Evolutionary conservation across 2,113 vertebrate species (phyloP).

Genomic region (Phalacrocorax aristotelis): DNA sequence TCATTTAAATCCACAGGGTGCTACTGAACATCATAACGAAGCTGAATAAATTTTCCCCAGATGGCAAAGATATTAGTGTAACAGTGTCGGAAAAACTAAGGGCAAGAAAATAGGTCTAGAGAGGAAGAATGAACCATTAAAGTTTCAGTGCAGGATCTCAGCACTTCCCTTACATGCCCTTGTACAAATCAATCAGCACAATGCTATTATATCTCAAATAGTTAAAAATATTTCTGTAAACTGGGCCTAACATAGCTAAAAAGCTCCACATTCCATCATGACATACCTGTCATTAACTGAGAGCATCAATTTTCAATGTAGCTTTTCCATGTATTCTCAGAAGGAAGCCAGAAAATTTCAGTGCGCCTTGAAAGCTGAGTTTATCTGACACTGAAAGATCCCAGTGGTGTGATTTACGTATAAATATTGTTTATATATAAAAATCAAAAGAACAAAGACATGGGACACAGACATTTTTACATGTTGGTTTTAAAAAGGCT

Average conservation of each 20-base stretch:
- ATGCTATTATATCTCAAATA: neutral
- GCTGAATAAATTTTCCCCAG: neutral
- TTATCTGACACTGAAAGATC: neutral
- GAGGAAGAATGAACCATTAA: neutral
- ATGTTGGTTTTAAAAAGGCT: neutral
- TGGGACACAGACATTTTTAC: neutral
- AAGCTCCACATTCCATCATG: neutral
- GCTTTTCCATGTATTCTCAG: neutral
- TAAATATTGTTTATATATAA: neutral
- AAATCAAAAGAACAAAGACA: neutral
- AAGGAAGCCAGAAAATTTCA: neutral
- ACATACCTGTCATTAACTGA: neutral
- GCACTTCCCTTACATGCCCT: neutral
- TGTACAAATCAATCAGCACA: neutral
- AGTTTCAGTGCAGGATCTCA: neutral
- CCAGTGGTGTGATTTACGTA: neutral
- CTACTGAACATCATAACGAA: neutral
- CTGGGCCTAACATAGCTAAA: neutral
- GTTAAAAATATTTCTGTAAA: neutral
- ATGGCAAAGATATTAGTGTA: neutral
- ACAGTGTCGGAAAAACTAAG: neutral
- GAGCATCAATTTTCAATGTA: neutral
- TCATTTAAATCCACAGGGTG: neutral
- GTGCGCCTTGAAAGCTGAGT: neutral
- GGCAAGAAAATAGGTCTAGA: neutral